phyloP scores from a whole-genome alignment of 2,113 vertebrate genomes.

The Bujurquina vittata region DNA sequence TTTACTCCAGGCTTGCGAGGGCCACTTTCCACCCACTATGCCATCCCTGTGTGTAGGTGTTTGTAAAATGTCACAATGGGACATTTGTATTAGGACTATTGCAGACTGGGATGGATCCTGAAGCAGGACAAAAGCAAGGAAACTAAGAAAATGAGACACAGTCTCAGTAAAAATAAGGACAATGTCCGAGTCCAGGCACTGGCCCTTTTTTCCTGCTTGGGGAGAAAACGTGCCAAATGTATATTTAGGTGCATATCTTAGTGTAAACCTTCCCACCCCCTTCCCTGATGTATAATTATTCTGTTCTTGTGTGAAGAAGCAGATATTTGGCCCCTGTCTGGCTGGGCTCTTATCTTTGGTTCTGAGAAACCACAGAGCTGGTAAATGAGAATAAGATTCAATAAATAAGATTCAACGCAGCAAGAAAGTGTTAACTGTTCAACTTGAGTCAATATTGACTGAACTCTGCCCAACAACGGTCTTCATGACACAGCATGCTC shows the following conservation, averaged over 20 bases:
- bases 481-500: neutral
- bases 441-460: slow-evolving; percentile 54
- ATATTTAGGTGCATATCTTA: neutral
- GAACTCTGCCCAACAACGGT: neutral
- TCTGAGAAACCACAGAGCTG: neutral
- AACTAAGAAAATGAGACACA: slow-evolving; percentile 17
- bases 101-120: slow-evolving; percentile 6
- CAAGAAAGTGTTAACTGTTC: slow-evolving; percentile 16
- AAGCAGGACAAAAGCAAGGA: neutral
- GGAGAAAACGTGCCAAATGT: neutral
- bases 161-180: neutral
- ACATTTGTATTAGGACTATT: slow-evolving; percentile 1
- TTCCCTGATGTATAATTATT: neutral
- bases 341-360: neutral
- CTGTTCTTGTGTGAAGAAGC: neutral
- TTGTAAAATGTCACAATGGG: neutral
- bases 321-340: neutral
- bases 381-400: neutral
- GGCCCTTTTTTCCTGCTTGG: neutral
- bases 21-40: neutral
- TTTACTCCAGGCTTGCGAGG: neutral
- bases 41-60: neutral
- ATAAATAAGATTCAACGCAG: neutral
- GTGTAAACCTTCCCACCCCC: neutral
- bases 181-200: neutral